phyloP scores from a whole-genome alignment of 1,140 invertebrate genomes.

The Philopotamus ludificatus region DNA sequence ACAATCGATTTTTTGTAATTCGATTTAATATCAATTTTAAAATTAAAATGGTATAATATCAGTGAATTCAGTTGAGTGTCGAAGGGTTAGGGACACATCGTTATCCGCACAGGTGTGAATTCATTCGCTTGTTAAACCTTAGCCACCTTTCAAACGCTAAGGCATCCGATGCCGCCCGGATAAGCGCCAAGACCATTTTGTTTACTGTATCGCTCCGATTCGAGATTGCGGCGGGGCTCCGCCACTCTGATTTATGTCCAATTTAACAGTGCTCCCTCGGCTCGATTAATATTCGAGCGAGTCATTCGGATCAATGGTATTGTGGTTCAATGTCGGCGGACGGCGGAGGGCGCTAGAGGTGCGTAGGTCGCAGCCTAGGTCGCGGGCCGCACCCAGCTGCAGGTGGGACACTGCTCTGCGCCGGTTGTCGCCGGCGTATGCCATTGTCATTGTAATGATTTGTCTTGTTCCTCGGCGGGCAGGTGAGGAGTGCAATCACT shows the following conservation, averaged over 20 bases:
- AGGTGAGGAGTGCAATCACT: neutral
- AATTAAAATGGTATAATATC: too few species aligned
- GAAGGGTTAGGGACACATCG: conserved; percentile 8
- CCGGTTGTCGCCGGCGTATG: conserved; percentile 12
- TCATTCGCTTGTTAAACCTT: conserved; percentile 21
- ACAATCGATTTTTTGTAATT: too few species aligned
- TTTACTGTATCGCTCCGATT: conserved; percentile 21
- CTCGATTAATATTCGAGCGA: neutral
- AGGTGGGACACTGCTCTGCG: conserved; percentile 13
- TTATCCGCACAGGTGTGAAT: conserved; percentile 21
- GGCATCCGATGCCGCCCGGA: conserved; percentile 17
- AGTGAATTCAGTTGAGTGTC: neutral
- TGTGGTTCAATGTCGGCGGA: neutral
- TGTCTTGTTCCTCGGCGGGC: neutral
- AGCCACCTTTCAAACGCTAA: conserved; percentile 5
- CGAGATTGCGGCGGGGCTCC: too few species aligned
- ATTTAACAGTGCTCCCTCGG: too few species aligned
- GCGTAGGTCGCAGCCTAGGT: conserved; percentile 12
- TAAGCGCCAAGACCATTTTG: conserved; percentile 25
- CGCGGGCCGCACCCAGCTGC: conserved; percentile 11
- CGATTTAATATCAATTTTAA: too few species aligned
- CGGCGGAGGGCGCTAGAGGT: neutral
- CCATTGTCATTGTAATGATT: conserved; percentile 28
- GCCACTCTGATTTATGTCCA: too few species aligned
- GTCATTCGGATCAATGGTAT: neutral